Evolutionary conservation across 2,888 invertebrate genomes (phyloP).

Genomic region (Lagria hirta): DNA sequence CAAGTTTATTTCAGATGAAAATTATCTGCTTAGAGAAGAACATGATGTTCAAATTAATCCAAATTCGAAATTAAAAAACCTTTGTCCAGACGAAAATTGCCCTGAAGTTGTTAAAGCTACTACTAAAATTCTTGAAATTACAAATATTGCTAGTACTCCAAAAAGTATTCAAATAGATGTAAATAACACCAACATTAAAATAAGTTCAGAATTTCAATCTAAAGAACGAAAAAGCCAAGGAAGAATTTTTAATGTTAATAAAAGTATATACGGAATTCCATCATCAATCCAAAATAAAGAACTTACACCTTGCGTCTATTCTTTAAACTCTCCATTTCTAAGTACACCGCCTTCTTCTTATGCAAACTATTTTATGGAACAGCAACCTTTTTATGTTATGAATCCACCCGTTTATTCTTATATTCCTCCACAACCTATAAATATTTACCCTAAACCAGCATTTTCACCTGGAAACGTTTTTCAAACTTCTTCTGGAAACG

Average conservation of each 20-base stretch:
- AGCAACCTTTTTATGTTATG: constrained; percentile 15
- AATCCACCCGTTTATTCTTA: constrained; percentile 11
- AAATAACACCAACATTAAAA: constrained; percentile 10
- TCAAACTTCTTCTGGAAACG: too few relatives aligned
- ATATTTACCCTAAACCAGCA: too few relatives aligned
- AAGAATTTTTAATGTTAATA: constrained; percentile 17
- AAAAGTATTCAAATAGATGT: constrained; percentile 13
- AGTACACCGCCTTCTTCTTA: constrained; percentile 28
- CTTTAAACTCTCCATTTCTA: constrained; percentile 37
- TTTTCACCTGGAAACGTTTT: too few relatives aligned
- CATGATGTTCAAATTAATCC: too few relatives aligned
- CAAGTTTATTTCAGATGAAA: too few relatives aligned
- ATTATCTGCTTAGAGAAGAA: too few relatives aligned
- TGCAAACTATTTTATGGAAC: constrained; percentile 12
- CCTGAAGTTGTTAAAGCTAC: constrained; percentile 10
- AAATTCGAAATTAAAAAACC: too few relatives aligned
- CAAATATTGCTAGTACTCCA: constrained; percentile 3
- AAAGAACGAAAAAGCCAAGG: constrained; percentile 13
- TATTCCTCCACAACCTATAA: constrained; percentile 3
- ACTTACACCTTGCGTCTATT: constrained; percentile 39
- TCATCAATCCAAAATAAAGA: constrained; percentile 39
- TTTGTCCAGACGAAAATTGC: constrained; percentile 11
- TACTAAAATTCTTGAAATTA: constrained; percentile 15
- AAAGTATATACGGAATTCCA: too few relatives aligned
- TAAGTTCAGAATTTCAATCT: neutral